Percentiles rank a stretch among this genome's conserved stretches.
phyloP scores from a whole-genome alignment of 2,113 vertebrate species.

The Alligator mississippiensis region DNA sequence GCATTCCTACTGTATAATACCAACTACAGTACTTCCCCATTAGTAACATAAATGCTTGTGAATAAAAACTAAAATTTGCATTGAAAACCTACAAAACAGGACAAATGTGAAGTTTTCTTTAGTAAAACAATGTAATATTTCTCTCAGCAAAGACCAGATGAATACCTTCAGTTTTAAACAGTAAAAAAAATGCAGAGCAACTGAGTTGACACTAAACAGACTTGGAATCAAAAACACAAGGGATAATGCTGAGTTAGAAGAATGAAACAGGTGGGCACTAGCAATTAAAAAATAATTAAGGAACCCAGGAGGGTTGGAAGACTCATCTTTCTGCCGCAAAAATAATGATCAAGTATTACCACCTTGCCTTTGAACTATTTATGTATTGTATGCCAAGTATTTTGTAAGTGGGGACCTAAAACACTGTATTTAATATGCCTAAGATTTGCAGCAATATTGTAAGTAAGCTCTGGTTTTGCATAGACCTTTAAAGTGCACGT shows the following conservation, averaged over 20 bases:
- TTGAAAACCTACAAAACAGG: not conserved
- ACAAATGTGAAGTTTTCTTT: not conserved
- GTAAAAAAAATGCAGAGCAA: not conserved
- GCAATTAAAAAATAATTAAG: not conserved
- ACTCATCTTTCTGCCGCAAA: not conserved
- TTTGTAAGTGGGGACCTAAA: not conserved
- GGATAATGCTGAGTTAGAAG: not conserved
- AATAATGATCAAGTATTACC: not conserved
- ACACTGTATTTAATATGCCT: not conserved
- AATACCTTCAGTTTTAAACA: fast-evolving
- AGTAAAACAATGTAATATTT: not conserved
- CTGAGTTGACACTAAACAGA: not conserved
- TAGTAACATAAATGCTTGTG: not conserved
- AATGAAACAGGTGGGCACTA: not conserved
- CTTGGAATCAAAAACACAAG: not conserved
- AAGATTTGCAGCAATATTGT: fast-evolving
- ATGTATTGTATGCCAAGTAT: fast-evolving
- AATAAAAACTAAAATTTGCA: not conserved
- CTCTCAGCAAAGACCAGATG: not conserved
- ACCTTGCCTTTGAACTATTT: not conserved
- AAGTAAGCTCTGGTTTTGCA: fast-evolving
- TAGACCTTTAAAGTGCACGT: not conserved
- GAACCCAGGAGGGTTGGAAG: not conserved
- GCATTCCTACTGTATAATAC: fast-evolving
- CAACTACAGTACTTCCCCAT: not conserved